Base-by-base conservation (phyloP, 1,140 invertebrate genomes). In the Manduca sexta region DNA sequence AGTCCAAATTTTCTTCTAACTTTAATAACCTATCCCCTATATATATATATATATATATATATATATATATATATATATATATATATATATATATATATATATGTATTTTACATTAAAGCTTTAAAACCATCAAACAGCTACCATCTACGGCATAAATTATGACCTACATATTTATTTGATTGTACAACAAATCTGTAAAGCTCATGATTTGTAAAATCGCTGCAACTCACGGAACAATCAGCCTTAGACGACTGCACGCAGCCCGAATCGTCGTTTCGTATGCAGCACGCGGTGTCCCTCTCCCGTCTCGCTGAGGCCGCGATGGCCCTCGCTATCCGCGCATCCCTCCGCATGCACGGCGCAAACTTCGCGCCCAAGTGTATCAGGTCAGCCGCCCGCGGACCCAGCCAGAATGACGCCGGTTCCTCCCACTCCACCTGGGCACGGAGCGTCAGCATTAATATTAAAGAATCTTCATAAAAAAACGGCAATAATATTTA, bases 361-460 rank as follows among this genome's bases (percentile, higher is more conserved):
- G 97, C 95, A 86, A 98, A 99, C 86, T 99, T 99, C 2, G 98
- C 98, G 3, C 98, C 98, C 56, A 99, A 88, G 84, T 98, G 98
- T 63, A 99, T 98, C 33, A 99, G 87, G 85, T 99, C 97, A 39
- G 95, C 91, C 10, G 92, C 92, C 35, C 92, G 84, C 2, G 92
- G 92, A 7, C 93, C 93, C 40, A 93, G 88, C 95, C 95, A 90
- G 37, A 90, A 80, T 45, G 89, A 89, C 3, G 88, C 86, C 29
- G 88, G 88, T 54, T 89, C 89, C 34, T 88, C 83, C 74, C 88
- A 89, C 65, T 89, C 88, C 17, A 90, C 89, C 86, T 87, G 68
- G n/a, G 34, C n/a, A n/a, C 1, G 1, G 21, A 1, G 4, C 4
- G 21, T n/a, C n/a, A n/a, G n/a, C n/a, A n/a, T n/a, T n/a, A n/a